A percentile compares a stretch with the other conserved stretches of the same genome.
Evolutionary conservation across 2,888 invertebrate species (phyloP).

Genomic region (Cantharis rustica): DNA sequence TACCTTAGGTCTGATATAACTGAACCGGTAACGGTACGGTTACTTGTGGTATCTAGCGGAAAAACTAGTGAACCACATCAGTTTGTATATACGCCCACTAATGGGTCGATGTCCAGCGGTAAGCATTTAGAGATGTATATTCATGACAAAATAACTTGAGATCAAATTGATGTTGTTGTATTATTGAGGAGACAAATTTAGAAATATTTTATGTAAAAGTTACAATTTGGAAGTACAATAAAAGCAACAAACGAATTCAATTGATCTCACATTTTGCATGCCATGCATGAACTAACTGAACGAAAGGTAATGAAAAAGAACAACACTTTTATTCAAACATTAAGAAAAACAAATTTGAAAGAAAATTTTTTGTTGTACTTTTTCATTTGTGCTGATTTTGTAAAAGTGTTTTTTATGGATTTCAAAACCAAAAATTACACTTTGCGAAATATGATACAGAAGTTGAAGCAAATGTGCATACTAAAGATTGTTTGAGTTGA

Average conservation of each 20-base stretch:
- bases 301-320: constrained; percentile 33
- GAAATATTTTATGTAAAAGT: not conserved
- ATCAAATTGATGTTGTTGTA: constrained; percentile 48
- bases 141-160: constrained; percentile 32
- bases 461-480: constrained; percentile 46
- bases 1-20: constrained; percentile 70
- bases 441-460: constrained; percentile 38
- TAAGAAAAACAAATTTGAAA: not conserved
- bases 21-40: constrained; percentile 74
- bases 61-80: constrained; percentile 84
- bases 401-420: constrained; percentile 20
- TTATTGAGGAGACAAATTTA: constrained; percentile 25
- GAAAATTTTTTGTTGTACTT: constrained; percentile 11
- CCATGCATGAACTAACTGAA: constrained; percentile 47
- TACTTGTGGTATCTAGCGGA: constrained; percentile 83
- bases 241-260: constrained; percentile 42
- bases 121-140: constrained; percentile 45
- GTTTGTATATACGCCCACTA: constrained; percentile 77
- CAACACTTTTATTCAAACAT: not conserved
- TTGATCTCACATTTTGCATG: constrained; percentile 44
- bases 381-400: constrained; percentile 23
- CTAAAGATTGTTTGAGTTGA: constrained; percentile 44
- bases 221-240: constrained; percentile 31
- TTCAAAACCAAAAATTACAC: constrained; percentile 18
- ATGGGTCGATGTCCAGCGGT: constrained; percentile 54